phyloP scores from a whole-genome alignment of 2,797 vertebrate genomes.

The Serranus cabrilla region DNA sequence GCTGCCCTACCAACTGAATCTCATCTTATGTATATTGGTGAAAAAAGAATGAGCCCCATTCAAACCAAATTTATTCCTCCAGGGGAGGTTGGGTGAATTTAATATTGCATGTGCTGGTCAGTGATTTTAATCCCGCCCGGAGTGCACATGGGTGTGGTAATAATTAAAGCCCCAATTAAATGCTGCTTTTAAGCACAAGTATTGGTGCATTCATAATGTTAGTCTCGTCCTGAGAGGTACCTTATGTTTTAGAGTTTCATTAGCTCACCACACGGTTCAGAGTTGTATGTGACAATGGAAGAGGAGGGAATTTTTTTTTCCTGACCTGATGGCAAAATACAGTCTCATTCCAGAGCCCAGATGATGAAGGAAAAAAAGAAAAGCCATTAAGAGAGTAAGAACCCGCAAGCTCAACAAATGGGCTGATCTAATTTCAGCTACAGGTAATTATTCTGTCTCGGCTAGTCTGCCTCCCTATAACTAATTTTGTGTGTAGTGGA shows the following conservation, averaged over 20 bases:
- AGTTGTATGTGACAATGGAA: constrained; percentile 22
- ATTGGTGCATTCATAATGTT: constrained; percentile 30
- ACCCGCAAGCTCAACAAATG: constrained; percentile 25
- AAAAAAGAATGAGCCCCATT: constrained; percentile 19
- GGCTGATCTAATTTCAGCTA: constrained; percentile 50
- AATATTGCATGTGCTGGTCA: constrained; percentile 58
- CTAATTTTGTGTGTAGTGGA: constrained; percentile 18
- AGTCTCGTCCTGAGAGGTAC: constrained; percentile 19
- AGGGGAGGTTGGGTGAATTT: constrained; percentile 37
- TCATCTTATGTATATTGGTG: constrained; percentile 43
- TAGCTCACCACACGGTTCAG: constrained; percentile 12
- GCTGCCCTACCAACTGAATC: constrained; percentile 38
- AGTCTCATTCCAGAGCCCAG: neutral
- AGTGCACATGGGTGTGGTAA: constrained; percentile 12
- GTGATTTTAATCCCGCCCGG: constrained; percentile 44
- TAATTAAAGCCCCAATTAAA: constrained; percentile 48
- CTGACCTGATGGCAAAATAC: constrained; percentile 3
- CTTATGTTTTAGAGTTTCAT: constrained; percentile 31
- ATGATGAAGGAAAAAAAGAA: constrained; percentile 17
- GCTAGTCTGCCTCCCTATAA: constrained; percentile 14
- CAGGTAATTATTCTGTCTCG: constrained; percentile 51
- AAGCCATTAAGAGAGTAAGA: constrained; percentile 36
- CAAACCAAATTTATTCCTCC: constrained; percentile 35
- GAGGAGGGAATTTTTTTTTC: neutral
- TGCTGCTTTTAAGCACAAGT: constrained; percentile 19